Conservation (phyloP, 2,113 vertebrate species). For the Psephotus haematonotus region DNA sequence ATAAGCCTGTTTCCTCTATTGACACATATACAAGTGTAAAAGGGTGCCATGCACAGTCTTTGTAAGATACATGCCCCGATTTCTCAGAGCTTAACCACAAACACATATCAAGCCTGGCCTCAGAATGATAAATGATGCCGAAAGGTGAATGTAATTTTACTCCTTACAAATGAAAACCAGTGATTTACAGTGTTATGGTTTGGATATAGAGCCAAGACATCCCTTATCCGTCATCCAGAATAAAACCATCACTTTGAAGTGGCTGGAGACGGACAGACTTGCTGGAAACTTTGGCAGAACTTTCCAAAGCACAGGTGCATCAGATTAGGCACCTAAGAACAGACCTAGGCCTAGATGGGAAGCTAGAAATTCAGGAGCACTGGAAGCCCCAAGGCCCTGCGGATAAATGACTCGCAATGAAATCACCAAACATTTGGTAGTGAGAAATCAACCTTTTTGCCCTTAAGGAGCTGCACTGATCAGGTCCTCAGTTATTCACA, state of each 20-base stretch:
- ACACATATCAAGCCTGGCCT: constrained; percentile 1
- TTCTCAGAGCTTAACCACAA: constrained; percentile 11
- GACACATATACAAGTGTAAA: neutral
- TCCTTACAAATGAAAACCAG: constrained; percentile 42
- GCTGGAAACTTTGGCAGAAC: neutral
- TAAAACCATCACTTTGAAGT: constrained; percentile 1
- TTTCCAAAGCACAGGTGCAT: neutral
- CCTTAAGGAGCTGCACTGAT: neutral
- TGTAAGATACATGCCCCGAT: neutral
- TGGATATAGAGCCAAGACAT: neutral
- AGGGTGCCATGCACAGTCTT: neutral
- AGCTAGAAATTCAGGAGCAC: neutral
- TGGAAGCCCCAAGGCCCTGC: neutral
- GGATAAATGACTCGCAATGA: neutral
- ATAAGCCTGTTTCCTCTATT: neutral
- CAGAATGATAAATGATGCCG: constrained; percentile 44
- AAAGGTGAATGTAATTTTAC: constrained; percentile 50
- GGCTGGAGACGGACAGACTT: neutral
- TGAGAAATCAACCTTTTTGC: neutral
- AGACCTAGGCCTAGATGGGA: neutral
- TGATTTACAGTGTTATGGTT: constrained; percentile 57
- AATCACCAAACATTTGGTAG: neutral
- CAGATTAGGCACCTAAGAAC: neutral
- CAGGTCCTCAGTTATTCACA: neutral
- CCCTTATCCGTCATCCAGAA: constrained; percentile 45